These are phyloP conservation scores for Streptopelia turtur DNA, from an alignment of 2,797 vertebrate genomes.

Conservation along the genomic window DNA sequence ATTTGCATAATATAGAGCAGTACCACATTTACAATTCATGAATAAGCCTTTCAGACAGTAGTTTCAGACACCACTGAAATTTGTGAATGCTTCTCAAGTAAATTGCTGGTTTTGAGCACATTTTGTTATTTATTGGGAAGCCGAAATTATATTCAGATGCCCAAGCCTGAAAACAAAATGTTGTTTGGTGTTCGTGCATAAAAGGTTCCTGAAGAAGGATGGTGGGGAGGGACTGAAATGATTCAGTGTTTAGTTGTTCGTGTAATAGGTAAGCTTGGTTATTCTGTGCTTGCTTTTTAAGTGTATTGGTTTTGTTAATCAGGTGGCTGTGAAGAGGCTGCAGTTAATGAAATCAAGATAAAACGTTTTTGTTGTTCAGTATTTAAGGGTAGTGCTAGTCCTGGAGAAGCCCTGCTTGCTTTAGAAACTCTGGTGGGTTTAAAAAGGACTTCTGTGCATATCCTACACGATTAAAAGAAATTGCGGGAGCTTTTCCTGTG, in stretches of 20 bases:
- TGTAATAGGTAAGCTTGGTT: background rate
- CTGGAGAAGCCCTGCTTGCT: background rate
- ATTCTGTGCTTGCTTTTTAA: background rate
- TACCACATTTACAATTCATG: constrained; percentile 14
- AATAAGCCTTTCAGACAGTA: constrained; percentile 21
- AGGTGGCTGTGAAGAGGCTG: background rate
- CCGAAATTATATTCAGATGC: background rate
- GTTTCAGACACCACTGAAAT: background rate
- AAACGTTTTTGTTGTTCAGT: background rate
- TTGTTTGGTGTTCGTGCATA: background rate
- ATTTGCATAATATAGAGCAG: constrained; percentile 31
- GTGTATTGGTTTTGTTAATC: background rate
- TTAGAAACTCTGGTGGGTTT: background rate
- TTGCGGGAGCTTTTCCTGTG: background rate
- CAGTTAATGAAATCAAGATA: background rate
- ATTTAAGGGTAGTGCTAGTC: background rate
- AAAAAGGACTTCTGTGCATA: accelerated
- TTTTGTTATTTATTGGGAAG: background rate
- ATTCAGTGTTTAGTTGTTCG: background rate
- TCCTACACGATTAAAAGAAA: accelerated
- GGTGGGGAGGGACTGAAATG: background rate
- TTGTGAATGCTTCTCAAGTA: background rate
- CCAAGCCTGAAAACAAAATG: background rate
- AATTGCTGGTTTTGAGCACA: constrained; percentile 21
- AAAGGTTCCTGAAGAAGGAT: background rate